These are phyloP conservation scores for Tenthredo mesomela DNA, from an alignment of 2,888 invertebrate genomes.

Conservation along the genomic window DNA sequence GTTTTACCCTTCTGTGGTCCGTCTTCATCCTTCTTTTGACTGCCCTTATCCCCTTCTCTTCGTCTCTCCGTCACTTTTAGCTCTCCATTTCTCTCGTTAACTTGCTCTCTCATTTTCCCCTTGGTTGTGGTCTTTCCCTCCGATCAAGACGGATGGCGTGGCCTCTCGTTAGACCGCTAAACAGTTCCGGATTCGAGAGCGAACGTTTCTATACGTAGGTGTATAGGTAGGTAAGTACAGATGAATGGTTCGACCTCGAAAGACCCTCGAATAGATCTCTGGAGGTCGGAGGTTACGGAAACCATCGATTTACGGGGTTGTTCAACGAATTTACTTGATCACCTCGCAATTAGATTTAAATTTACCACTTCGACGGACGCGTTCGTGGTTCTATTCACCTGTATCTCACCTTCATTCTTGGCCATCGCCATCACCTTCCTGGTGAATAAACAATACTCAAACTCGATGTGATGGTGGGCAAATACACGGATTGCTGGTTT, in stretches of 20 bases:
- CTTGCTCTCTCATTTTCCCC: background rate
- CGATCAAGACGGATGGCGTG: slow-evolving; percentile 40
- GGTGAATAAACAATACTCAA: background rate
- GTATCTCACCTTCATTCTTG: background rate
- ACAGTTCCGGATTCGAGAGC: slow-evolving; percentile 41
- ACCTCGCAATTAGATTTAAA: slow-evolving; percentile 23
- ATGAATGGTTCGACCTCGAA: slow-evolving; percentile 35
- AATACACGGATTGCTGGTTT: background rate
- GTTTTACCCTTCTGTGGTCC: slow-evolving; percentile 18
- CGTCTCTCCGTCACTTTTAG: slow-evolving; percentile 50
- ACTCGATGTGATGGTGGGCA: background rate
- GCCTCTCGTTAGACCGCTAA: slow-evolving; percentile 37
- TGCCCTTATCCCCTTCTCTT: slow-evolving; percentile 49
- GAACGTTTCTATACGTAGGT: background rate
- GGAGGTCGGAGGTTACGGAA: slow-evolving; percentile 28
- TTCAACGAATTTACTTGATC: slow-evolving; percentile 34
- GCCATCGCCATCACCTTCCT: background rate
- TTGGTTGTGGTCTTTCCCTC: background rate
- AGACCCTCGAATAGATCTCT: slow-evolving; percentile 23
- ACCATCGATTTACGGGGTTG: slow-evolving; percentile 25
- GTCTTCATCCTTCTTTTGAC: slow-evolving; percentile 23
- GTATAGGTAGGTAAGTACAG: background rate
- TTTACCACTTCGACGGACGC: slow-evolving; percentile 21
- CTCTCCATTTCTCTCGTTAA: slow-evolving; percentile 38
- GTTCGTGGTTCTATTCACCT: background rate